These are phyloP conservation scores for Ophraella communa DNA, from an alignment of 2,888 invertebrate genomes.

Conservation along the genomic window DNA sequence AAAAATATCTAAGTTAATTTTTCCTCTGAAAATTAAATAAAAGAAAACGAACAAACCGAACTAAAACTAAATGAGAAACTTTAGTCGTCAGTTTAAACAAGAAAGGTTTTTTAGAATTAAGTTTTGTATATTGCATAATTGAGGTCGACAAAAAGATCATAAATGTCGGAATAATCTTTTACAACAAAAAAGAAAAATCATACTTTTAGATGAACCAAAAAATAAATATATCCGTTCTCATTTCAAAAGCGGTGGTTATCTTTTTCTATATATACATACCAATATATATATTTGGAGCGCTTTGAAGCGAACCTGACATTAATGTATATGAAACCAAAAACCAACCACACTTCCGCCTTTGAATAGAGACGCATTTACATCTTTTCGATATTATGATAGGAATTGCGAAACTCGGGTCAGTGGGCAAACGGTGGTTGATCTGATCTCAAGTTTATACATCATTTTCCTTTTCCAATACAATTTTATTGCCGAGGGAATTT, in stretches of 20 bases:
- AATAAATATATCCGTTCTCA: background rate
- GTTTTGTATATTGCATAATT: background rate
- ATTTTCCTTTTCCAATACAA: background rate
- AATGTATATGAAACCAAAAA: slow-evolving; percentile 25
- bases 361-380: slow-evolving; percentile 37
- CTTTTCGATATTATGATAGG: slow-evolving; percentile 34
- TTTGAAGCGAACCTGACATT: slow-evolving; percentile 13
- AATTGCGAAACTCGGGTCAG: slow-evolving; percentile 30
- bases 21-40: too few relatives aligned
- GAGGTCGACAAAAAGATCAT: background rate
- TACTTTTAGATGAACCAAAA: slow-evolving; percentile 8
- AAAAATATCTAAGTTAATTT: too few relatives aligned
- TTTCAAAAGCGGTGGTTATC: background rate
- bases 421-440: slow-evolving; percentile 26
- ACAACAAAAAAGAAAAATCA: background rate
- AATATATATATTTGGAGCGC: too few relatives aligned
- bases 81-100: background rate
- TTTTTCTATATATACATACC: too few relatives aligned
- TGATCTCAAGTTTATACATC: background rate
- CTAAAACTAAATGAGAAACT: background rate
- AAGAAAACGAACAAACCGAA: background rate
- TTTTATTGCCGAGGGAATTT: background rate
- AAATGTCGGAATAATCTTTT: slow-evolving; percentile 1
- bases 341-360: slow-evolving; percentile 16
- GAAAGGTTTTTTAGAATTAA: background rate